Evolutionary conservation across 2,113 vertebrate genomes (phyloP), one percentile per base, ranked within the genome.

Genomic region (Vulpes ferrilata): DNA sequence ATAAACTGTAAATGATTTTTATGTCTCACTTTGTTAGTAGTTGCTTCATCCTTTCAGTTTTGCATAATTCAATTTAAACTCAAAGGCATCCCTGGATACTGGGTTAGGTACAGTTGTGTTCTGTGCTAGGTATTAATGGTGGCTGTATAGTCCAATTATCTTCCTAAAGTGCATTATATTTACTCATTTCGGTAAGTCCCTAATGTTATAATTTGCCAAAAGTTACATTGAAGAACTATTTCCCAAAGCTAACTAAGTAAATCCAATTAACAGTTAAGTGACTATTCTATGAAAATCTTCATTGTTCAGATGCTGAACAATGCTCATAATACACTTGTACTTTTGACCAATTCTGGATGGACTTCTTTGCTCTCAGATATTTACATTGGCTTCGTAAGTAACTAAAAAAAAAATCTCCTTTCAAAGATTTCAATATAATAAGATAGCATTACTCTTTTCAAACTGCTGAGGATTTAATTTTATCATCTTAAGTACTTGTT

Each of bases 401-500:
- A 88, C 23, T 81, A 32, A 43, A 35, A 86, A 35, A 93, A 48
- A 35, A 88, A 89, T 67, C 30, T 80, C 27, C 55, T 76, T 32
- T 67, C 6, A 67, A 27, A 67, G 59, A 69, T 35, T 92, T 83
- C 10, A n/a, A 55, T 95, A 23, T 67, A 43, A 32, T 69, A 87
- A 85, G 10, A 30, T 67, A 22, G 35, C 13, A 87, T 67, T 55
- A 78, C 38, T 38, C 76, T 88, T 69, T 89, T 83, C 30, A 57
- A 43, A 35, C 64, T 95, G 51, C 53, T 78, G 10, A 38, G 32
- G 12, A 64, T 84, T 84, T 79, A 59, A 89, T 93, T 90, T 3
- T 95, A 9, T 88, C 19, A 74, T 85, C 23, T 86, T 93, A 86
- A 43, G 25, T 95, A 30, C 81, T 85, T 97, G 32, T 32, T 93